Evolutionary conservation across 2,888 invertebrate species (phyloP).

Genomic region (Dryobotodes eremita): DNA sequence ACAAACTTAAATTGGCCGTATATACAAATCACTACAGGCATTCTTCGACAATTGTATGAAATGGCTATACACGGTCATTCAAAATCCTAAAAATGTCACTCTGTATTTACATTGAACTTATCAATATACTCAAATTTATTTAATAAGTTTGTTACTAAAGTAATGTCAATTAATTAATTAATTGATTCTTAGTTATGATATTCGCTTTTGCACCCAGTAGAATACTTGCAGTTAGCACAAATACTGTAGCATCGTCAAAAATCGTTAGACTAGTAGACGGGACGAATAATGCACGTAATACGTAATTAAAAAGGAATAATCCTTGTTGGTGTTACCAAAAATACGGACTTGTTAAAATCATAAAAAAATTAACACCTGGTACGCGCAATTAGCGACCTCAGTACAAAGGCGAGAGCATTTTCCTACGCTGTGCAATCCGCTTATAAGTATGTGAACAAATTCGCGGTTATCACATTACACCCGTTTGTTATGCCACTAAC

Average conservation of each 20-base stretch:
- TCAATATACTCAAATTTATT: background rate
- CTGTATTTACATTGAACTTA: background rate
- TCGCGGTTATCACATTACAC: conserved; percentile 77
- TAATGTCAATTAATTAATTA: too few relatives aligned
- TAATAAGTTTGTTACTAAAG: background rate
- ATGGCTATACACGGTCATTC: too few relatives aligned
- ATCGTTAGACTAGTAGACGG: background rate
- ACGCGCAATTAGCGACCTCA: conserved; percentile 70
- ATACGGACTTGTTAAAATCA: conserved; percentile 38
- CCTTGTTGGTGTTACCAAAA: conserved; percentile 28
- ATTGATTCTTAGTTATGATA: background rate
- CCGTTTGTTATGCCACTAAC: conserved; percentile 76
- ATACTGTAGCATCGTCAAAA: background rate
- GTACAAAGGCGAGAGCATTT: conserved; percentile 71
- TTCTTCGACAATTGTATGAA: too few relatives aligned
- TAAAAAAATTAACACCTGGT: conserved; percentile 68
- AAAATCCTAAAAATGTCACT: too few relatives aligned
- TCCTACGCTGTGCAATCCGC: conserved; percentile 73
- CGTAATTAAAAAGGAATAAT: conserved; percentile 36
- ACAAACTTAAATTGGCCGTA: background rate
- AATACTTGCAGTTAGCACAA: background rate
- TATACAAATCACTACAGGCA: too few relatives aligned
- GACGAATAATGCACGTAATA: conserved; percentile 9
- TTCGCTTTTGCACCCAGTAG: too few relatives aligned
- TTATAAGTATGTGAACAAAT: conserved; percentile 70